These are phyloP conservation scores for Drosophila ezoana DNA, from an alignment of 2,888 invertebrate genomes.

Conservation along the genomic window DNA sequence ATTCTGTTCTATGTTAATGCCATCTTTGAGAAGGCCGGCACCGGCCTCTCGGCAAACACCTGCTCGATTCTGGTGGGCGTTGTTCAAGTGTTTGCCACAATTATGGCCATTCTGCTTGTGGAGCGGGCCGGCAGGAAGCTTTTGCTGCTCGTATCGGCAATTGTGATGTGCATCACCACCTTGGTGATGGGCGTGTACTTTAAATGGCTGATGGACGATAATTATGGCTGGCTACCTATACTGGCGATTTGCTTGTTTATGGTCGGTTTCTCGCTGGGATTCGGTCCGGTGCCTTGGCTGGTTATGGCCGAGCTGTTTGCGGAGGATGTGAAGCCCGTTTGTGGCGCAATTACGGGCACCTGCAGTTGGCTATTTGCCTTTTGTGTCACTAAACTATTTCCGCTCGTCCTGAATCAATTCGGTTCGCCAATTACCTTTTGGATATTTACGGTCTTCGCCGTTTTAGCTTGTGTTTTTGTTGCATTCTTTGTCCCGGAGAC, in stretches of 20 bases:
- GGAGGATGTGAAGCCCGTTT: constrained; percentile 90
- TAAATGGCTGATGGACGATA: constrained; percentile 65
- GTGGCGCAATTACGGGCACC: constrained; percentile 91
- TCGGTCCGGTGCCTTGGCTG: constrained; percentile 92
- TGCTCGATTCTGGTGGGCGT: constrained; percentile 91
- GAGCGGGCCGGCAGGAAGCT: constrained; percentile 91
- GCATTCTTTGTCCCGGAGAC: constrained; percentile 87
- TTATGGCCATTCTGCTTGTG: constrained; percentile 89
- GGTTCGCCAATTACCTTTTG: constrained; percentile 89
- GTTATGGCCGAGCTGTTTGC: constrained; percentile 91
- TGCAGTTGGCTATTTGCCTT: constrained; percentile 93
- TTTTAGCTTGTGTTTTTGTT: constrained; percentile 88
- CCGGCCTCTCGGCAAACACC: constrained; percentile 82
- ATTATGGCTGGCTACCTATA: constrained; percentile 90
- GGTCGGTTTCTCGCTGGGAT: constrained; percentile 91
- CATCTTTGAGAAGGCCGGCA: constrained; percentile 87
- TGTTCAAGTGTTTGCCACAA: constrained; percentile 88
- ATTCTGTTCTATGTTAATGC: constrained; percentile 90
- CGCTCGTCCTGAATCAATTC: constrained; percentile 86
- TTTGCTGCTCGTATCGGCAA: constrained; percentile 89
- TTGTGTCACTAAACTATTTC: constrained; percentile 90
- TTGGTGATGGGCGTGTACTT: constrained; percentile 89
- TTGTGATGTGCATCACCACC: constrained; percentile 88
- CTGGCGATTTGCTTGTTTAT: constrained; percentile 90
- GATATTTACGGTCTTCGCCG: constrained; percentile 88